Evolutionary conservation across 2,113 vertebrate genomes (phyloP).

Genomic region (Apodemus speciosus): DNA sequence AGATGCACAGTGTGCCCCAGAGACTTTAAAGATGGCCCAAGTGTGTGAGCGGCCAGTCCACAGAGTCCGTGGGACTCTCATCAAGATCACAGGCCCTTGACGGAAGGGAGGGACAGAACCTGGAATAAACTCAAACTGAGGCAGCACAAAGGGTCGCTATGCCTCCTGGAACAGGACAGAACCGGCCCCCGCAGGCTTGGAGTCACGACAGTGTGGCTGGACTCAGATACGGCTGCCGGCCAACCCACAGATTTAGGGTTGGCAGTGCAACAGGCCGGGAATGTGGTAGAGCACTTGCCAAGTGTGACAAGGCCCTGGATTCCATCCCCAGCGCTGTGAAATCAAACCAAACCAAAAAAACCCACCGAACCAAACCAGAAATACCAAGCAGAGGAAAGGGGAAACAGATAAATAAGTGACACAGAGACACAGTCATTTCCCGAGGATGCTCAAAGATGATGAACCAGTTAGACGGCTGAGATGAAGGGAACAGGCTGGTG

Average conservation of each 20-base stretch:
- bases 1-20: accelerated
- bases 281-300: no score
- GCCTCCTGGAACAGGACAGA: neutral
- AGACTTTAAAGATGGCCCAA: neutral
- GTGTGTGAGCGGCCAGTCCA: neutral
- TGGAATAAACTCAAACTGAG: neutral
- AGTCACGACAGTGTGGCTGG: neutral
- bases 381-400: neutral
- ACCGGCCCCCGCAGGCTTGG: neutral
- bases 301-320: neutral
- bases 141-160: accelerated
- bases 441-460: neutral
- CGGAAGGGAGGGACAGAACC: no score
- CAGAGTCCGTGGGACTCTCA: no score
- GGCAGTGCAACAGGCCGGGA: neutral
- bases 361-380: neutral
- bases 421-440: neutral
- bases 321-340: neutral
- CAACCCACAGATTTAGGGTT: neutral
- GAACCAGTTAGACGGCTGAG: neutral
- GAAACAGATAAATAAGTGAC: neutral
- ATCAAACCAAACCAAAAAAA: neutral
- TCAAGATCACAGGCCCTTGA: neutral
- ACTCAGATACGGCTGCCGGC: neutral
- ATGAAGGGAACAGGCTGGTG: neutral